A percentile compares a stretch with the other conserved stretches of the same genome.
These are phyloP conservation scores for Bombus waltoni DNA, from an alignment of 1,140 invertebrate genomes.

Conservation along the genomic window DNA sequence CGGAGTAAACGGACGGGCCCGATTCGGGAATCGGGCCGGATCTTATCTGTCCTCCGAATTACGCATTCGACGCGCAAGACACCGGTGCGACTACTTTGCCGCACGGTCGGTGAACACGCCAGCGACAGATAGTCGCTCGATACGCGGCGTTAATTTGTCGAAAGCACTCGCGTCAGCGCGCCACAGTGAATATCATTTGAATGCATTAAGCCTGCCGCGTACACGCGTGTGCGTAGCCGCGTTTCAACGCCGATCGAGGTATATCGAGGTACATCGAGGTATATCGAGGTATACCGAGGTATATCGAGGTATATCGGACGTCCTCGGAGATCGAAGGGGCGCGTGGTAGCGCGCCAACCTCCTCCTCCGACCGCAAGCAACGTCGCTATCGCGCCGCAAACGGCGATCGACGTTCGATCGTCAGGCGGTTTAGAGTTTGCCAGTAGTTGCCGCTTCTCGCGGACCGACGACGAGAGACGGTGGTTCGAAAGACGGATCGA, in stretches of 20 bases:
- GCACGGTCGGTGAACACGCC: slow-evolving; percentile 43
- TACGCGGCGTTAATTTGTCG: slow-evolving; percentile 76
- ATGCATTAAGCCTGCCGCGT: slow-evolving; percentile 72
- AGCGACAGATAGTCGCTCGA: slow-evolving; percentile 71
- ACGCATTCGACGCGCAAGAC: slow-evolving; percentile 61
- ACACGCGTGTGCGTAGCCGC: slow-evolving; percentile 60
- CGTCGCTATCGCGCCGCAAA: too few relatives aligned
- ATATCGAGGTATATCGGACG: not conserved
- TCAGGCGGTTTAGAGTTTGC: not conserved
- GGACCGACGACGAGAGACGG: not conserved
- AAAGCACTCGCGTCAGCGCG: slow-evolving; percentile 73
- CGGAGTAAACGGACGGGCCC: not conserved
- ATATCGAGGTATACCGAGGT: too few relatives aligned
- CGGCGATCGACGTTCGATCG: slow-evolving; percentile 19
- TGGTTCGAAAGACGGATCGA: slow-evolving; percentile 35
- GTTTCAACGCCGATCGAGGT: slow-evolving; percentile 16
- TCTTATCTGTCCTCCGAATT: slow-evolving; percentile 54
- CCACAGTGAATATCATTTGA: slow-evolving; percentile 76
- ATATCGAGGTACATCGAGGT: too few relatives aligned
- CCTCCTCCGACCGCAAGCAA: too few relatives aligned
- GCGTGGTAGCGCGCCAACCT: too few relatives aligned
- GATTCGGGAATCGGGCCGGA: slow-evolving; percentile 32
- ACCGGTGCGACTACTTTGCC: slow-evolving; percentile 34
- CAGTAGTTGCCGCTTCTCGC: not conserved
- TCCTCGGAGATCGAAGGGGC: not conserved